phyloP scores from a whole-genome alignment of 2,797 vertebrate genomes.

The Protonibea diacanthus region DNA sequence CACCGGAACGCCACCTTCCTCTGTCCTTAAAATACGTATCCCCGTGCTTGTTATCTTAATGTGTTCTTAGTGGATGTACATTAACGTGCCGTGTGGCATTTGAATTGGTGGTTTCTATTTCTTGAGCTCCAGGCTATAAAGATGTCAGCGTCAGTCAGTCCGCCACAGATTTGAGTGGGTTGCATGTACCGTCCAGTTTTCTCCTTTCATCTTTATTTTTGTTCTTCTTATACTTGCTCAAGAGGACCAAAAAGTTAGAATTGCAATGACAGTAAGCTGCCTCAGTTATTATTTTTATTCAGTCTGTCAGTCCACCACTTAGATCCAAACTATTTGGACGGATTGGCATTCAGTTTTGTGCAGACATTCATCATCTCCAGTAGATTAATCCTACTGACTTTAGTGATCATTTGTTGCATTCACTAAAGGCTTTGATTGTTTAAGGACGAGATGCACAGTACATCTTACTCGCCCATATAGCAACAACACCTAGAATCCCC shows the following conservation, averaged over 20 bases:
- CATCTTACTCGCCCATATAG: too few species aligned
- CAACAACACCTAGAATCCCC: too few species aligned
- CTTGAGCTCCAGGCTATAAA: neutral
- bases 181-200: too few species aligned
- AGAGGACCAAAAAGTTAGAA: too few species aligned
- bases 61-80: neutral
- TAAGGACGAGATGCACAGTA: too few species aligned
- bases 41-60: neutral
- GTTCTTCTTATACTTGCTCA: too few species aligned
- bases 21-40: neutral
- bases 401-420: too few species aligned
- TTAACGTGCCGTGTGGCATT: neutral
- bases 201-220: too few species aligned
- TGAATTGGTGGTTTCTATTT: neutral
- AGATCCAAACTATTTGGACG: neutral
- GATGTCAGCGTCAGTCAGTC: too few species aligned
- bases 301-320: neutral
- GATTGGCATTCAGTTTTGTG: neutral
- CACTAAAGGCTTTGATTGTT: too few species aligned
- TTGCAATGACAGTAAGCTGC: neutral
- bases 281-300: neutral
- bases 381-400: neutral
- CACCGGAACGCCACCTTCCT: slow-evolving; percentile 2
- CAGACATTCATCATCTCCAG: neutral
- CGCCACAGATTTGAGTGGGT: too few species aligned